Percentiles rank a stretch among this genome's conserved stretches.
These are phyloP conservation scores for Pocillopora meandrina DNA, from an alignment of 92 coral and sea anemone species.

Conservation along the genomic window DNA sequence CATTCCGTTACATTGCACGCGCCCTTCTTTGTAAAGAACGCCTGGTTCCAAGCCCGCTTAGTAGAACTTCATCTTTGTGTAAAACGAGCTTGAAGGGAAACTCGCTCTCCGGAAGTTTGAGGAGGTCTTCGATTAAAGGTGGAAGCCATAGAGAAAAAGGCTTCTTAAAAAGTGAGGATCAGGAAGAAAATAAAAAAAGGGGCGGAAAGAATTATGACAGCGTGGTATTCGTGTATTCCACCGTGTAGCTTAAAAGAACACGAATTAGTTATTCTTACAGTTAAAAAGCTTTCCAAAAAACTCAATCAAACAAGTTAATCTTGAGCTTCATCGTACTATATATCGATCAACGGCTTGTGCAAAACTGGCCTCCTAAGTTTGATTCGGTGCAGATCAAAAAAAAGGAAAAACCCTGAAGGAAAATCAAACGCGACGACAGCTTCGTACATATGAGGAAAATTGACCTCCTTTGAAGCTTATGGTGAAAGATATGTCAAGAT, in stretches of 20 bases:
- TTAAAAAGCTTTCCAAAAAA: too few relatives aligned
- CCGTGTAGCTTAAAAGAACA: constrained; percentile 1
- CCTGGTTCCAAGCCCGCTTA: not conserved
- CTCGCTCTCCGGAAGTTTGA: not conserved
- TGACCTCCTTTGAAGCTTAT: too few relatives aligned
- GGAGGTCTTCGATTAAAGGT: not conserved
- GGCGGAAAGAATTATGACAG: not conserved
- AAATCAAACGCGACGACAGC: too few relatives aligned
- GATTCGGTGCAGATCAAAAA: too few relatives aligned
- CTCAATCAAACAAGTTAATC: too few relatives aligned
- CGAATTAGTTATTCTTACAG: not conserved
- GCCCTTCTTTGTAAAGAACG: constrained; percentile 46
- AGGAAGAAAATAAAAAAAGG: not conserved
- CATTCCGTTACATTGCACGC: constrained; percentile 47
- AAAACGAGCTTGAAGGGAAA: constrained; percentile 1
- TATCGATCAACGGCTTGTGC: too few relatives aligned
- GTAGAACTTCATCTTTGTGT: constrained; percentile 4
- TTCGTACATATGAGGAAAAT: too few relatives aligned
- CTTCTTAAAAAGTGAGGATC: not conserved
- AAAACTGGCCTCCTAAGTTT: too few relatives aligned
- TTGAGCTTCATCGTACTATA: too few relatives aligned
- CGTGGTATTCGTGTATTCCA: not conserved
- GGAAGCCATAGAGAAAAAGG: constrained; percentile 3
- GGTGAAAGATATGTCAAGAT: too few relatives aligned
- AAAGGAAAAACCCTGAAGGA: too few relatives aligned